These are phyloP conservation scores for Trematomus bernacchii DNA, from an alignment of 2,797 vertebrate species.

Conservation along the genomic window DNA sequence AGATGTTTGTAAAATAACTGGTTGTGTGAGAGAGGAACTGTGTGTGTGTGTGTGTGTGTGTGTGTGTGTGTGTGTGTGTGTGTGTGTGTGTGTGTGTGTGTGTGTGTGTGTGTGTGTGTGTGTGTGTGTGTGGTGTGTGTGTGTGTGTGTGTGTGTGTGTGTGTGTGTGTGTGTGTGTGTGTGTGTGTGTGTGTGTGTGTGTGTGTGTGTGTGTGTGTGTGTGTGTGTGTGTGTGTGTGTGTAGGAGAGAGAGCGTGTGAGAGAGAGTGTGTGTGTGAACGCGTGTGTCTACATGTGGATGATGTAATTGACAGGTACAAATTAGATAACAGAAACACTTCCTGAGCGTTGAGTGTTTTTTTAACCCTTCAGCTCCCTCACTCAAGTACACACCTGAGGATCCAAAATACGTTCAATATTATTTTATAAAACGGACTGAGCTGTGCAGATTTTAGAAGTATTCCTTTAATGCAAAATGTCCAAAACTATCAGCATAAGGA, in stretches of 20 bases:
- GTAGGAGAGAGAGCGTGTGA: neutral
- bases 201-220: neutral
- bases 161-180: neutral
- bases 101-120: neutral
- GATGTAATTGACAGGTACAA: neutral
- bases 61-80: neutral
- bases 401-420: too few relatives aligned
- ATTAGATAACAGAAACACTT: neutral
- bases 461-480: too few relatives aligned
- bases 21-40: neutral
- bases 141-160: neutral
- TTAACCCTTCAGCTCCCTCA: too few relatives aligned
- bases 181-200: neutral
- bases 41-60: neutral
- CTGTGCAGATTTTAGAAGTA: too few relatives aligned
- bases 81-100: neutral
- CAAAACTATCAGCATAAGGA: too few relatives aligned
- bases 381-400: neutral
- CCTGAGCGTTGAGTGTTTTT: neutral
- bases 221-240: neutral
- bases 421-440: too few relatives aligned
- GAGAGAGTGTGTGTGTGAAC: too few relatives aligned
- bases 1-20: too few relatives aligned
- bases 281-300: neutral
- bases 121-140: neutral